These are phyloP conservation scores for Aurelia sp. DNA, from an alignment of 30 jellyfish, hydroid and myxozoan genomes.

Conservation along the genomic window DNA sequence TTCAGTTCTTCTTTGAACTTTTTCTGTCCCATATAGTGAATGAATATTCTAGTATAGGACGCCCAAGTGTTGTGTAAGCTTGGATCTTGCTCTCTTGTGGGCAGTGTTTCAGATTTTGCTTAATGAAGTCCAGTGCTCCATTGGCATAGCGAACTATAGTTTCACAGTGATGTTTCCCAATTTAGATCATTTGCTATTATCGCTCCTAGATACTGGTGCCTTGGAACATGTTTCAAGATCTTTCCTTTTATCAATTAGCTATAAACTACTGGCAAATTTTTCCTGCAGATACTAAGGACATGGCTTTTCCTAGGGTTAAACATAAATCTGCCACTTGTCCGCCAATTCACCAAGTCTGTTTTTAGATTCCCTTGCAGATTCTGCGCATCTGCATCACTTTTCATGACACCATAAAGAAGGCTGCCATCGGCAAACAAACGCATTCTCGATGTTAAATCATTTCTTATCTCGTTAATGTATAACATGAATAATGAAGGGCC, in stretches of 20 bases:
- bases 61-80: constrained; percentile 45
- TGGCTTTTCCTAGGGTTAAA: not conserved
- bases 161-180: constrained; percentile 47
- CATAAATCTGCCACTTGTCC: not conserved
- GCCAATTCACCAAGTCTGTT: not conserved
- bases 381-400: not conserved
- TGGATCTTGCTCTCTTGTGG: constrained; percentile 47
- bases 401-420: constrained; percentile 1
- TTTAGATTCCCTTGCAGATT: not conserved
- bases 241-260: not conserved
- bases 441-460: not conserved
- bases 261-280: constrained; percentile 27
- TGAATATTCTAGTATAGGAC: constrained; percentile 45
- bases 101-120: constrained; percentile 42
- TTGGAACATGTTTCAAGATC: too few species aligned
- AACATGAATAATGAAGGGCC: constrained; percentile 3
- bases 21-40: constrained; percentile 48
- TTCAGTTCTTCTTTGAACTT: not conserved
- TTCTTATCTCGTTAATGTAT: not conserved
- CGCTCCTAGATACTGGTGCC: not conserved
- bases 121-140: constrained; percentile 37
- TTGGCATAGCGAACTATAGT: constrained; percentile 41
- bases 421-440: constrained; percentile 9
- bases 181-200: constrained; percentile 12
- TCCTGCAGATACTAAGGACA: constrained; percentile 12